Conservation (phyloP, 23 tunicate species). For the Trididemnum clinides region DNA sequence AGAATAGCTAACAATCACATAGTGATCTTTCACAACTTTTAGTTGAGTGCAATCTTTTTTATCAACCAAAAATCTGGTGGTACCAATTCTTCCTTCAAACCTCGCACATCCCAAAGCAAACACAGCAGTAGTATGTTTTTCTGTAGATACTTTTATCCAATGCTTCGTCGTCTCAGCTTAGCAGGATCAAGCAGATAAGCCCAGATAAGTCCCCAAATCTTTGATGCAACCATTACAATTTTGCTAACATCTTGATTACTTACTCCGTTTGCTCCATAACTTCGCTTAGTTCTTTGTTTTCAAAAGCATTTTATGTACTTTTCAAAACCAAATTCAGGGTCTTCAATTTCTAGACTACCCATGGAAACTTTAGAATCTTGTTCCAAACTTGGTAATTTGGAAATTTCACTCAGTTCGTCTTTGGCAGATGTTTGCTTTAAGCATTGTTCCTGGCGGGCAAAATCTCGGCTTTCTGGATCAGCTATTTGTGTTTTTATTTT, state of each 20-base stretch:
- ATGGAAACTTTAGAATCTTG: not conserved
- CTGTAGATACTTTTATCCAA: not conserved
- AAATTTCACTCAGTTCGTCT: not conserved
- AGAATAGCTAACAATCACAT: constrained; percentile 12
- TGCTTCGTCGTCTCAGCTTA: constrained; percentile 2
- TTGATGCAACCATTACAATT: not conserved
- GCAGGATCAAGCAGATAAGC: not conserved
- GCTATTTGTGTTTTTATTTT: not conserved
- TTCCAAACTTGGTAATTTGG: not conserved
- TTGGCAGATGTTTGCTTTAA: not conserved
- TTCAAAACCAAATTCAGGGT: not conserved
- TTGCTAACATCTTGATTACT: not conserved
- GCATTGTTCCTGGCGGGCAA: not conserved
- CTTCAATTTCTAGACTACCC: not conserved
- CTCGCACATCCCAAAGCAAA: not conserved
- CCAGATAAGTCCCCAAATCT: not conserved
- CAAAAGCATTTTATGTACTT: not conserved
- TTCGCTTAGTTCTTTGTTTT: not conserved
- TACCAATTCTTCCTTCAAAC: not conserved
- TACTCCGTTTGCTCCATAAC: constrained; percentile 1
- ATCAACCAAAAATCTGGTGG: not conserved
- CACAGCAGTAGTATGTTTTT: not conserved
- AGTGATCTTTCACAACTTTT: not conserved
- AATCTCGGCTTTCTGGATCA: not conserved
- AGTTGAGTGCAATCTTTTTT: not conserved